Evolutionary conservation across 2,888 invertebrate species (phyloP).

Genomic region (Coleophora deauratella): DNA sequence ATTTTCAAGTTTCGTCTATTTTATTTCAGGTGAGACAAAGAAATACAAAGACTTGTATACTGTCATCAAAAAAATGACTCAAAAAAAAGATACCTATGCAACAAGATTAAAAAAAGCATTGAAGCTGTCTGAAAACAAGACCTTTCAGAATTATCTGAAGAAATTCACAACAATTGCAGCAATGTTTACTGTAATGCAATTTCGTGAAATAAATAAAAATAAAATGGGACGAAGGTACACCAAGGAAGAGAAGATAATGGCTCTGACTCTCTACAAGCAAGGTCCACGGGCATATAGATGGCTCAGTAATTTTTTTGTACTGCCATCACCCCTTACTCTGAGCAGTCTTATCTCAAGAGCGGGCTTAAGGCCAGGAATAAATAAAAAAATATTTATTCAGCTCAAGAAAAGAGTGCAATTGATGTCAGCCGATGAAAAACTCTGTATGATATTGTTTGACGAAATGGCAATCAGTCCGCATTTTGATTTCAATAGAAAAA

Average conservation of each 20-base stretch:
- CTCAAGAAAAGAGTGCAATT: neutral
- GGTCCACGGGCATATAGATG: slow-evolving; percentile 11
- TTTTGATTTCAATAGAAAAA: slow-evolving; percentile 8
- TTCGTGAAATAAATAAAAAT: slow-evolving; percentile 4
- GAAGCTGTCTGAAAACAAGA: neutral
- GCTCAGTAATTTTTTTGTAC: slow-evolving; percentile 9
- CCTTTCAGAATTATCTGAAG: slow-evolving; percentile 1
- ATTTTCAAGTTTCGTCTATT: no score
- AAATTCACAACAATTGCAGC: neutral
- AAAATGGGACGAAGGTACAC: slow-evolving; percentile 10
- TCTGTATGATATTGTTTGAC: slow-evolving; percentile 10
- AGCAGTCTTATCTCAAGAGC: slow-evolving; percentile 5
- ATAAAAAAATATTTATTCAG: slow-evolving; percentile 4
- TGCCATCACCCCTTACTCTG: slow-evolving; percentile 10
- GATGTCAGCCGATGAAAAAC: slow-evolving; percentile 3
- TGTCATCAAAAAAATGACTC: no score
- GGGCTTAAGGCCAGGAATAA: slow-evolving; percentile 3
- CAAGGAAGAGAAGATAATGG: slow-evolving; percentile 7
- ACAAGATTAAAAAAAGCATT: neutral
- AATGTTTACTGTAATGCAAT: slow-evolving; percentile 2
- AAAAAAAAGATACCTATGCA: neutral
- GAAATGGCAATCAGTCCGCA: slow-evolving; percentile 9
- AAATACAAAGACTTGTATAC: no score
- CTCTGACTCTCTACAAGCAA: slow-evolving; percentile 6
- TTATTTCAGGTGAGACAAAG: no score